Base-by-base conservation (phyloP, 37 sponge, comb jelly and placozoan genomes). In the Axinella damicornis region DNA sequence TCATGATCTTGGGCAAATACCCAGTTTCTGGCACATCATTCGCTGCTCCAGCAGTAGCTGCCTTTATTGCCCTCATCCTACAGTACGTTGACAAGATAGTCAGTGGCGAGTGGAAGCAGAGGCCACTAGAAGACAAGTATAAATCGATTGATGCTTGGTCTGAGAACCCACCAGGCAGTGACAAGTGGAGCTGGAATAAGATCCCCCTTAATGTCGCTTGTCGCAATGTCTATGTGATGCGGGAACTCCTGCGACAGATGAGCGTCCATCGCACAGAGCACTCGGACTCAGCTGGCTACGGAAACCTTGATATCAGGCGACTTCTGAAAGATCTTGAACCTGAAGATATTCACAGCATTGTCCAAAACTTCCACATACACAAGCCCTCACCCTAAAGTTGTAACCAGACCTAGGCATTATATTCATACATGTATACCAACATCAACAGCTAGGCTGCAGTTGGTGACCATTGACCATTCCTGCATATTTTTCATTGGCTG, bases 31-130 rank as follows among this genome's bases (percentile, higher is more conserved):
- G 67, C 18, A 66, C 67, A 24, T 66, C 67, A 25, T 33, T 66
- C 2, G n/a, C 67, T 25, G 67, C 67, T 17, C 67, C 67, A 66
- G 67, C 67, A 34, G 67, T 33, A 34, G 67, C 67, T 24, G 67
- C 67, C 17, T 16, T 34, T 18, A 66, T 66, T 17, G 67, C 67
- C 30, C 27, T 66, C 33, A 66, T 66, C 2, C 33, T 66, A 18
- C 33, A 66, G 28, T 66, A 66, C 27, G 33, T 66, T n/a, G 67
- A 66, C 67, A n/a, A 66, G 27, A n/a, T 33, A 18, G 30, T 17
- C 24, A 66, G 17, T 25, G 67, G 67, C 17, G 28, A 19, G 11
- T 62, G 24, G 33, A 24, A 16, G 1, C 67, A 18, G 24, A 33
- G 33, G 18, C 67, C 33, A 24, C 0, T 17, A 15, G 67, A 66